A percentile compares a stretch with the other conserved stretches of the same genome.
These are phyloP conservation scores for Dynastes grantii DNA, from an alignment of 2,888 invertebrate genomes.

Conservation along the genomic window DNA sequence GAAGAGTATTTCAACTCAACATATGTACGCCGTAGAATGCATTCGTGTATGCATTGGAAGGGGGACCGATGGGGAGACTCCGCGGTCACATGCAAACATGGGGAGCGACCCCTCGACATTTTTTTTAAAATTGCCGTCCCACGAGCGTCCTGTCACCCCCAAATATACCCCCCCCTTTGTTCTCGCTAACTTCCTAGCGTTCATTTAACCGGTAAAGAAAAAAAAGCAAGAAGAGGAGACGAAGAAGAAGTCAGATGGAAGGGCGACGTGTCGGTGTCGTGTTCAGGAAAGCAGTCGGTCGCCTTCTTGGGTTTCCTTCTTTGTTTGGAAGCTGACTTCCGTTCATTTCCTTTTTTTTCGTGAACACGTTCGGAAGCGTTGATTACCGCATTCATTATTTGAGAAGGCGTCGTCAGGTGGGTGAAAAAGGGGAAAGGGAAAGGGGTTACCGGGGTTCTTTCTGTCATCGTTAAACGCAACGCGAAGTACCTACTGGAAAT, in stretches of 20 bases:
- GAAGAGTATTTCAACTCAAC: too few relatives aligned
- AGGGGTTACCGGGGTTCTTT: too few relatives aligned
- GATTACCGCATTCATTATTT: conserved; percentile 45
- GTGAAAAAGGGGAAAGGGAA: too few relatives aligned
- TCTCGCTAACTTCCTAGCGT: conserved; percentile 58
- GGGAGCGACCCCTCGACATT: conserved; percentile 58
- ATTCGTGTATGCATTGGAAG: neutral
- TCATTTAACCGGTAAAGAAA: conserved; percentile 54
- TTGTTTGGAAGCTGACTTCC: conserved; percentile 39
- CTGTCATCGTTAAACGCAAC: conserved; percentile 38
- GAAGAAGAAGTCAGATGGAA: neutral
- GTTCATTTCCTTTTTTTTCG: conserved; percentile 19
- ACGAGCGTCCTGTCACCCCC: conserved; percentile 53
- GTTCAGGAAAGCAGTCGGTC: conserved; percentile 2
- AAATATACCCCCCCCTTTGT: conserved; percentile 56
- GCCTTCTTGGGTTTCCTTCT: conserved; percentile 42
- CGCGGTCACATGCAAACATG: conserved; percentile 61
- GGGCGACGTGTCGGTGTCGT: conserved; percentile 15
- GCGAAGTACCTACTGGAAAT: conserved; percentile 23
- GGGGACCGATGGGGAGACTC: conserved; percentile 45
- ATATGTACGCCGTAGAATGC: too few relatives aligned
- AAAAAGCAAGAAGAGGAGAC: conserved; percentile 21
- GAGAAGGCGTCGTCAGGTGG: conserved; percentile 6
- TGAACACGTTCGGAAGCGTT: conserved; percentile 37
- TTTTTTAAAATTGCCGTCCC: conserved; percentile 59